Base-by-base conservation (phyloP, 2,797 vertebrate genomes). In the Pangasius krempfi region DNA sequence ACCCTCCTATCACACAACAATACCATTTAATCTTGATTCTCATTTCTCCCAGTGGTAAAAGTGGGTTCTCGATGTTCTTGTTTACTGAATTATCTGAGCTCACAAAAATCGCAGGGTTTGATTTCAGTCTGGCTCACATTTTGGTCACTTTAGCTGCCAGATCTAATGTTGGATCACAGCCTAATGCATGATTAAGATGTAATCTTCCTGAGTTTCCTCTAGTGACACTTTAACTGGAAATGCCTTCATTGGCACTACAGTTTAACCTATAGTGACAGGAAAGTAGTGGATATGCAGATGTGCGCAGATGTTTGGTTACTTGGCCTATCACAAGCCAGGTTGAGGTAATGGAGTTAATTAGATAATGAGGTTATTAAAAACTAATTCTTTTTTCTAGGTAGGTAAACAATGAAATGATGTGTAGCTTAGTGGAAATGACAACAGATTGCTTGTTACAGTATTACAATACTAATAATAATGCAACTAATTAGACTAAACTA, bases 131-230 rank as follows among this genome's bases (percentile, higher is more conserved):
- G 93, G 92, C 92, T n/a, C 83, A 88, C 91, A 93, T 93, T 93
- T 91, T 91, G 66, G 81, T 88, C 92, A 93, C 89, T 90, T 84
- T 83, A 91, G 85, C 92, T 94, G 93, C 92, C 92, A 93, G 89
- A 89, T 88, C 89, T 94, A 91, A 89, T 90, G 75, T 84, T 89
- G 60, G 62, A 87, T 75, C 92, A 91, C 91, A 92, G 91, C 91
- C 92, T 95, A 93, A 94, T 95, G 95, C 94, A 95, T 95, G 94
- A 96, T 94, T 95, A 93, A 89, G 92, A 91, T 92, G 90, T 70
- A 90, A 50, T 86, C 73, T 91, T 95, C 91, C 95, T 87, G 90
- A 88, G 93, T 95, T 96, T 93, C 94, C 5, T 10, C 44, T 78
- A 88, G 86, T 93, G 92, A 89, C 89, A 86, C 62, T 75, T 84